Evolutionary conservation across 2,113 vertebrate genomes (phyloP).

Genomic region (Pungitius pungitius): DNA sequence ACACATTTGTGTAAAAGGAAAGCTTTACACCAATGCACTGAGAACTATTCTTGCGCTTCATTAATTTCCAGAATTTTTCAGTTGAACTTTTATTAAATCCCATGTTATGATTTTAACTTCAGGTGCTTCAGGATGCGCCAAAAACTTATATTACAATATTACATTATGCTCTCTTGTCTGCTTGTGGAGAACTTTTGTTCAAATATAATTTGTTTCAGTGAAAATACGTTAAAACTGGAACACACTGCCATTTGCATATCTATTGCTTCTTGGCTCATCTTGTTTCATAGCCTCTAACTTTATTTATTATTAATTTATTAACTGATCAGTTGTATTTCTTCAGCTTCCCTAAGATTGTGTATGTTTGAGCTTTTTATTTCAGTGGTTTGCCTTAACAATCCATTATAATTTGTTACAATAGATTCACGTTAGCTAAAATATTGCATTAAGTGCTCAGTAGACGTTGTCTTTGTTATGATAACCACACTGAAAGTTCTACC

Average conservation of each 20-base stretch:
- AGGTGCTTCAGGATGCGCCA: slow-evolving; percentile 1
- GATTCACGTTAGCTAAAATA: too few species aligned
- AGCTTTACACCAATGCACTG: neutral
- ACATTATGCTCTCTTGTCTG: neutral
- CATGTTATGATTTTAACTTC: neutral
- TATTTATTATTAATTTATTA: too few species aligned
- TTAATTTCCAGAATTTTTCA: neutral
- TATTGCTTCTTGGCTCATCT: neutral
- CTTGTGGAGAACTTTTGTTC: neutral
- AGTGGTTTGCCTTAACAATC: neutral
- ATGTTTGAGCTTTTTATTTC: neutral
- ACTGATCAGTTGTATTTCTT: neutral
- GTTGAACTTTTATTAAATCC: neutral
- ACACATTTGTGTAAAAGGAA: slow-evolving; percentile 17
- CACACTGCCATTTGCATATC: neutral
- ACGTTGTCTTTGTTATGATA: too few species aligned
- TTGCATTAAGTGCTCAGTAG: too few species aligned
- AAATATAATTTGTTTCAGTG: neutral
- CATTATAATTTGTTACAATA: neutral
- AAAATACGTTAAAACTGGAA: neutral
- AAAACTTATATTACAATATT: too few species aligned
- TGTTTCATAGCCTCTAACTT: neutral
- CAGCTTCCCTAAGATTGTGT: neutral
- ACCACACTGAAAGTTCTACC: too few species aligned
- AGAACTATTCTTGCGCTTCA: neutral